Base-by-base conservation (phyloP, 2,113 vertebrate genomes). In the Cardinalis cardinalis region DNA sequence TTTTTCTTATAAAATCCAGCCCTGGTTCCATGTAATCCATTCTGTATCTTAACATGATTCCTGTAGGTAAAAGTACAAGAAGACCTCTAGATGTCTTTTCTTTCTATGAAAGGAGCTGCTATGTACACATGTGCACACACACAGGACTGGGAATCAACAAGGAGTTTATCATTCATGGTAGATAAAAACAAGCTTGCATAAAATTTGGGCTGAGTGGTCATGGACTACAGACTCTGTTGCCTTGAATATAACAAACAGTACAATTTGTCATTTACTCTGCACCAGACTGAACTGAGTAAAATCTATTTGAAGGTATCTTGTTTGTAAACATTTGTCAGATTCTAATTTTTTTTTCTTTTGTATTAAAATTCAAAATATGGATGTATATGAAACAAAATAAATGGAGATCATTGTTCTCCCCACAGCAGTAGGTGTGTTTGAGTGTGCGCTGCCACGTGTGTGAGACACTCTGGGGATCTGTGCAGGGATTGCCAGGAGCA, bases 311-410 rank as follows among this genome's bases (percentile, higher is more conserved):
- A 98, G 98, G 97, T 98, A 98, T 98, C 98, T 98, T 98, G 98
- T 99, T 99, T 99, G 98, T 99, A 98, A 98, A 99, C 98, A 98
- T 98, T 98, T 98, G 98, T 98, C 98, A 98, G 97, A 98, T 97
- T 98, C 97, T 98, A 97, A 98, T 97, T 97, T 98, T 98, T 92
- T 92, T 98, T 98, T 96, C 96, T 98, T 98, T 98, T 98, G 98
- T 98, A 98, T 98, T 98, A 98, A 98, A 98, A 98, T 97, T 98
- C 97, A 97, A 96, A 98, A 97, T 98, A 98, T 98, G 98, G 98
- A 98, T 98, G 98, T 98, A 98, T 98, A 98, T 98, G 97, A 98
- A 98, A 97, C 94, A 94, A 98, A 98, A 98, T 98, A 98, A 98
- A 98, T 97, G 97, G 98, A 98, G 98, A 97, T 96, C 23, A 59